Evolutionary conservation across 2,888 invertebrate species (phyloP).

Genomic region (Dichetophora obliterata): DNA sequence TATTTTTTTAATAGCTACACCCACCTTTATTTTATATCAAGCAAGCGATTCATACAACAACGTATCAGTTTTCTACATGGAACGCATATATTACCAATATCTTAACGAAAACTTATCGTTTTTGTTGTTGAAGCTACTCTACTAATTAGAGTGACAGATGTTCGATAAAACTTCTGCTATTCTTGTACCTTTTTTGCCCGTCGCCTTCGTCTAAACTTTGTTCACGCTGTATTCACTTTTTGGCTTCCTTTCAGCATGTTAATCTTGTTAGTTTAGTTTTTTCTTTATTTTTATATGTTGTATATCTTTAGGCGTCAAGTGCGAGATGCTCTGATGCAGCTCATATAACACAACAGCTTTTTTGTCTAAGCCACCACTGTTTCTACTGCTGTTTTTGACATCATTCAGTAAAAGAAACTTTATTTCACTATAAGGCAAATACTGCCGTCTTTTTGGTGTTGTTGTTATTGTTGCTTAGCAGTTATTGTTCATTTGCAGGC

Average conservation of each 20-base stretch:
- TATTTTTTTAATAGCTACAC: neutral
- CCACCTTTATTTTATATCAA: neutral
- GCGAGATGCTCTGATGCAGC: neutral
- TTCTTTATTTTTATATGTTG: neutral
- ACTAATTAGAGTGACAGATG: conserved; percentile 38
- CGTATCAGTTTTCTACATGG: neutral
- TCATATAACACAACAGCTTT: conserved; percentile 14
- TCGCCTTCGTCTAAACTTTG: too few relatives aligned
- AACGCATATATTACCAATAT: conserved; percentile 18
- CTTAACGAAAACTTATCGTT: conserved; percentile 11
- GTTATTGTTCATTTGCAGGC: conserved; percentile 28
- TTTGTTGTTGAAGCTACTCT: conserved; percentile 53
- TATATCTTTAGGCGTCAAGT: conserved; percentile 23
- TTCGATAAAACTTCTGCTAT: conserved; percentile 14
- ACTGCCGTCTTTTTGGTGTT: neutral
- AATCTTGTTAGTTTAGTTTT: conserved; percentile 32
- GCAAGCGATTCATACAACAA: neutral
- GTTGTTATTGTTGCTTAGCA: neutral
- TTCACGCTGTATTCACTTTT: neutral
- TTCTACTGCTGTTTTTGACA: conserved; percentile 26
- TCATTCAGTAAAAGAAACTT: neutral
- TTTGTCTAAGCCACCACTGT: neutral
- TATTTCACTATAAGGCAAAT: neutral
- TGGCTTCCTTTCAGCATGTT: conserved; percentile 30
- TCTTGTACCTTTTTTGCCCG: too few relatives aligned